Conservation (phyloP, 2,113 vertebrate genomes). For the Prionailurus bengalensis region DNA sequence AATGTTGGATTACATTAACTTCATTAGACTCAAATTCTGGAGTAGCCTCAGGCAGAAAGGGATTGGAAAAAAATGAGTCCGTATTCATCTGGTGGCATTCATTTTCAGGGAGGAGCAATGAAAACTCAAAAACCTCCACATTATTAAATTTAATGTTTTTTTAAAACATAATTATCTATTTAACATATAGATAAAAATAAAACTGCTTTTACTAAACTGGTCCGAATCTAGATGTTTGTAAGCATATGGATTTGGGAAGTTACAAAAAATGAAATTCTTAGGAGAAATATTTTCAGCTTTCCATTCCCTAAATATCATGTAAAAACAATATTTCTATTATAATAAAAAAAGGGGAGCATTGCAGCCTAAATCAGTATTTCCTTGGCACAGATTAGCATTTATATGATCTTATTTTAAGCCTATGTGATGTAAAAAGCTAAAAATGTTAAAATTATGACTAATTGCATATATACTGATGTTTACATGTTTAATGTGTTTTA, state of each 20-base stretch:
- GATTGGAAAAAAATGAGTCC: not conserved
- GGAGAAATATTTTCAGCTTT: not conserved
- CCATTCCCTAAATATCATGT: not conserved
- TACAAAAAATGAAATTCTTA: not conserved
- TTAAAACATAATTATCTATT: not conserved
- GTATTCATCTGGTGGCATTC: not conserved
- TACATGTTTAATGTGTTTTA: not conserved
- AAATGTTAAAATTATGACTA: not conserved
- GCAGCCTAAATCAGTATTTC: not conserved
- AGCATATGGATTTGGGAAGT: not conserved
- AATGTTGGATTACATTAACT: not conserved
- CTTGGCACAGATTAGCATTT: not conserved
- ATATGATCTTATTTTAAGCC: not conserved
- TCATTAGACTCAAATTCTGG: not conserved
- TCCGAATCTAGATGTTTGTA: not conserved
- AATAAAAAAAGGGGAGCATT: not conserved
- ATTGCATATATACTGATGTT: not conserved
- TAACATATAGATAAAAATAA: not conserved
- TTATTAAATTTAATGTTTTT: not conserved
- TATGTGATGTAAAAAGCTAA: not conserved
- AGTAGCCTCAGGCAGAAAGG: not conserved
- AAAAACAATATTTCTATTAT: not conserved
- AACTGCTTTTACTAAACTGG: not conserved
- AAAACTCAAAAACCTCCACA: not conserved
- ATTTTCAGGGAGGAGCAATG: slow-evolving; percentile 1